Conservation (phyloP, 2,113 vertebrate genomes). For the Grammomys dolichurus region DNA sequence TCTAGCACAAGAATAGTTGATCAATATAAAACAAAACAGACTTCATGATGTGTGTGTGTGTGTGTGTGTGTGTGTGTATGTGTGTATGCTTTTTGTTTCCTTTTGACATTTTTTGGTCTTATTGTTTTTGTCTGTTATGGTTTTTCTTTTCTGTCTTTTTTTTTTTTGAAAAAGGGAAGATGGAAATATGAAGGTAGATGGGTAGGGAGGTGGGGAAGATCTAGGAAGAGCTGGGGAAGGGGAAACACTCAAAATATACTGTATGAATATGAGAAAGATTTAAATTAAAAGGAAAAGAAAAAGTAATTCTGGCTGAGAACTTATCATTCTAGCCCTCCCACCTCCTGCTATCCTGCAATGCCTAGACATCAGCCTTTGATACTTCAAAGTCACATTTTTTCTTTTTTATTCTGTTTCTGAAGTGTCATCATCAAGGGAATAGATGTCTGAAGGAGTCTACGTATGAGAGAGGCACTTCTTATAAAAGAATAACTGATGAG, state of each 20-base stretch:
- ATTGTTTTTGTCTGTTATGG: not conserved
- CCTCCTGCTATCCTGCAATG: not conserved
- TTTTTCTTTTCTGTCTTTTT: not conserved
- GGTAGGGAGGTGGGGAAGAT: not conserved
- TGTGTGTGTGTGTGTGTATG: no score
- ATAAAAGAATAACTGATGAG: slow-evolving; percentile 47
- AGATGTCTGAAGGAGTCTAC: slow-evolving; percentile 5
- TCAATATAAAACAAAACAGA: not conserved
- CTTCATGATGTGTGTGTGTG: not conserved
- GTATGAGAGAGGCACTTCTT: not conserved
- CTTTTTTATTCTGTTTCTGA: slow-evolving; percentile 59
- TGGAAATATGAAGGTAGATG: not conserved
- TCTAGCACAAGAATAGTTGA: not conserved
- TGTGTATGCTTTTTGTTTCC: not conserved
- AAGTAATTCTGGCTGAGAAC: not conserved
- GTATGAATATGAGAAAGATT: not conserved
- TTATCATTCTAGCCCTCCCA: not conserved
- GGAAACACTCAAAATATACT: not conserved
- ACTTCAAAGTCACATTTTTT: slow-evolving; percentile 45
- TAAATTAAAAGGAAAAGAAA: not conserved
- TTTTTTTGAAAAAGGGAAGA: not conserved
- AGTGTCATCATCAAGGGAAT: not conserved
- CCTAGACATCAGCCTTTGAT: slow-evolving; percentile 39
- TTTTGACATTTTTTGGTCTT: not conserved
- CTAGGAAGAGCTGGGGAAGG: not conserved